A percentile compares a stretch with the other conserved stretches of the same genome.
Evolutionary conservation across 2,888 invertebrate species (phyloP).

Genomic region (Leptogaster cylindrica): DNA sequence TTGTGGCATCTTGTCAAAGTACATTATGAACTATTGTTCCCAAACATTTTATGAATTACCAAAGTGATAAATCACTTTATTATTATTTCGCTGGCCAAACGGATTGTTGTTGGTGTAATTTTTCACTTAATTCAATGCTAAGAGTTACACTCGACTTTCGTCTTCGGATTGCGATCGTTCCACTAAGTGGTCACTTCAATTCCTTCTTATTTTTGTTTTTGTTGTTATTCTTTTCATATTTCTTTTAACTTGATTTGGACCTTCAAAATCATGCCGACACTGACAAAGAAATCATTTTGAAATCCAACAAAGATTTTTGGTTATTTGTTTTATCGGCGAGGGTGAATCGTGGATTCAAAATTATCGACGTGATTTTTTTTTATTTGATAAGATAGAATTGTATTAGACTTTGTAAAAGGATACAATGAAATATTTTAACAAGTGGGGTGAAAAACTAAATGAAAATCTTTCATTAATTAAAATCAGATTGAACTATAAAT

Average conservation of each 20-base stretch:
- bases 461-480: no score
- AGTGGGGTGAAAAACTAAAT: no score
- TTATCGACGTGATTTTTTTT: no score
- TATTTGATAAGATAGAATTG: no score
- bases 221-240: conserved; percentile 26
- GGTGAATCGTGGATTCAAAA: no score
- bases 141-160: no score
- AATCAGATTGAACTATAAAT: no score
- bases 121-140: conserved; percentile 13
- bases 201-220: conserved; percentile 7
- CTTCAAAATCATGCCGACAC: conserved; percentile 8
- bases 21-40: conserved; percentile 52
- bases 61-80: conserved; percentile 52
- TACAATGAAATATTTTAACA: no score
- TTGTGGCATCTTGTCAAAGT: conserved; percentile 52
- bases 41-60: conserved; percentile 52
- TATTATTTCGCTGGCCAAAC: conserved; percentile 33
- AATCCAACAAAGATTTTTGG: conserved; percentile 8
- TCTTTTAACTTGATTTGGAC: no score
- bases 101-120: conserved; percentile 23
- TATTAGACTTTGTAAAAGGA: no score
- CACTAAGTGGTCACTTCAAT: conserved; percentile 13
- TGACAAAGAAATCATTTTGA: conserved; percentile 26
- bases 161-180: neutral
- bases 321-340: conserved; percentile 9